Evolutionary conservation across 2,888 invertebrate species (phyloP).

Genomic region (Argynnis bischoffii): DNA sequence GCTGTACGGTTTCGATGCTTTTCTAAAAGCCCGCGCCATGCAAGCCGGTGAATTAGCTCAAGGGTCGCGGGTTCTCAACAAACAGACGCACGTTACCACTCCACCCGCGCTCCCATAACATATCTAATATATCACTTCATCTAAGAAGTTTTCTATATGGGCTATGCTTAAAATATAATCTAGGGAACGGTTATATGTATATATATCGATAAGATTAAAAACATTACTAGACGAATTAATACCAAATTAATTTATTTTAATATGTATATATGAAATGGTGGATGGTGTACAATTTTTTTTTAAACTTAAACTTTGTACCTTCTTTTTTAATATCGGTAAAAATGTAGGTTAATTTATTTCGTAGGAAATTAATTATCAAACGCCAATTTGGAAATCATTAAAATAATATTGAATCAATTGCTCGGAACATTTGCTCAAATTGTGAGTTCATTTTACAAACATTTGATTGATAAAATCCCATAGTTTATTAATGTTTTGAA

Average conservation of each 20-base stretch:
- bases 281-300: too few relatives aligned
- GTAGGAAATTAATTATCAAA: too few relatives aligned
- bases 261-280: too few relatives aligned
- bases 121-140: neutral
- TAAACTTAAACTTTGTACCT: too few relatives aligned
- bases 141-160: too few relatives aligned
- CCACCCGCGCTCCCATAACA: slow-evolving; percentile 57
- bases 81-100: slow-evolving; percentile 73
- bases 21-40: slow-evolving; percentile 87
- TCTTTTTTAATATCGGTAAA: too few relatives aligned
- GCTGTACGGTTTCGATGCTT: slow-evolving; percentile 90
- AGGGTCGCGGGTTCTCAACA: slow-evolving; percentile 83
- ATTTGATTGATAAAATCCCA: neutral
- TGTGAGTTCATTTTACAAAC: neutral
- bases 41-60: slow-evolving; percentile 87
- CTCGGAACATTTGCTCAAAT: neutral
- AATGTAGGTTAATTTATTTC: too few relatives aligned
- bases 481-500: too few relatives aligned
- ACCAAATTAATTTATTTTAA: neutral
- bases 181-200: neutral
- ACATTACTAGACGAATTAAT: neutral
- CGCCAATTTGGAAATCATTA: too few relatives aligned
- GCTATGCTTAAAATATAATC: neutral
- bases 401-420: too few relatives aligned
- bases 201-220: neutral